Base-by-base conservation (phyloP, 2,888 invertebrate species). In the Lasioglossum villosulum region DNA sequence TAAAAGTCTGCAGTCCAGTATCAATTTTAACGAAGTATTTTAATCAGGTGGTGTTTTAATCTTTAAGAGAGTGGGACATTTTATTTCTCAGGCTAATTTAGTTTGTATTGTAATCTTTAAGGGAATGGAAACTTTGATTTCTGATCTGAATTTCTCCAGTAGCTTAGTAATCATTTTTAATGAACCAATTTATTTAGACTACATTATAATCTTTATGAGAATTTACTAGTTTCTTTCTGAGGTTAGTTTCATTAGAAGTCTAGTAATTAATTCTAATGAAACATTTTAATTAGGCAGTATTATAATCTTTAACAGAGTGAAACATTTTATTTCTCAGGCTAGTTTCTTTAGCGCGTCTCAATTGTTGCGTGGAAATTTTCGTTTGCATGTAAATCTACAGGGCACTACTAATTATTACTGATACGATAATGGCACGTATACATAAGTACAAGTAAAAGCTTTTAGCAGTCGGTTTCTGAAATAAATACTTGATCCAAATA, bases 401-500 rank as follows among this genome's bases (percentile, higher is more conserved):
- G 8, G 6, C n/a, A 4, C 52, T 10, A 8, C 52, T 56, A 56
- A 10, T n/a, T 56, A n/a, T 56, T 56, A 56, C n/a, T n/a, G 52
- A n/a, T 52, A n/a, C 52, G 52, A 52, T n/a, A 56, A 56, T 56
- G 52, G n/a, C 52, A 10, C 52, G 10, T 56, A 56, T n/a, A 56
- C 52, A n/a, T 56, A 56, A 56, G 10, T 52, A 56, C 52, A 56
- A 56, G 52, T n/a, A 56, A 56, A 56, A 56, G 52, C 52, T 56
- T 56, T 56, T 56, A 56, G n/a, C 23, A 23, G 23, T n/a, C n/a
- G 52, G 52, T 52, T n/a, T 52, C 23, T 52, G 23, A 52, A n/a
- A n/a, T 23, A 52, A 52, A 52, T 52, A 52, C 10, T n/a, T 10
- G 4, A 10, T 10, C n/a, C 10, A 10, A 56, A n/a, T n/a, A 23